phyloP scores from a whole-genome alignment of 2,888 invertebrate genomes.

The Drosophila glabriapex region DNA sequence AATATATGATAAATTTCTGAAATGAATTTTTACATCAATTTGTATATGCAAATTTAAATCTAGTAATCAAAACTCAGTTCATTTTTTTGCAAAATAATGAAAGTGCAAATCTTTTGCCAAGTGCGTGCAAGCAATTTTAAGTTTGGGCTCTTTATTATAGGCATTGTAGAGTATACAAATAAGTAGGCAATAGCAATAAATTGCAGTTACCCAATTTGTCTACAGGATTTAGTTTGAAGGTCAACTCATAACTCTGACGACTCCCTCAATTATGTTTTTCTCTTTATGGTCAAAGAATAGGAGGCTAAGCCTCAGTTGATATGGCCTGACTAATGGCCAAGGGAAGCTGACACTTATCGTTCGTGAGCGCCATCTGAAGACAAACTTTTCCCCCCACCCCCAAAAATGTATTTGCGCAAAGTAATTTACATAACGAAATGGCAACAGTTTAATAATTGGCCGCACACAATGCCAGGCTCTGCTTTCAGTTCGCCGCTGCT shows the following conservation, averaged over 20 bases:
- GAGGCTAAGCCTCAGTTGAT: conserved; percentile 1
- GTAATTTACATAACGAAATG: conserved; percentile 59
- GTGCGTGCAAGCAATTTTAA: background rate
- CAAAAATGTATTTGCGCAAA: conserved; percentile 12
- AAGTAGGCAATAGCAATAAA: conserved; percentile 24
- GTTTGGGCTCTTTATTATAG: background rate
- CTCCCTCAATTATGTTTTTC: conserved; percentile 59
- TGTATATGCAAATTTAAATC: background rate
- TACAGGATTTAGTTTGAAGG: conserved; percentile 24
- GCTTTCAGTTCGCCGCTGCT: background rate
- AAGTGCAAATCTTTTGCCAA: background rate
- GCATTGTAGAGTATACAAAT: background rate
- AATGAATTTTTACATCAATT: background rate
- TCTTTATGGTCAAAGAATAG: conserved; percentile 27
- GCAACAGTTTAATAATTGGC: conserved; percentile 69
- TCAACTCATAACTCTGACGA: conserved; percentile 45
- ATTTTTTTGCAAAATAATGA: background rate
- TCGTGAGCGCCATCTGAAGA: conserved; percentile 8
- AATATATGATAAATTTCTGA: background rate
- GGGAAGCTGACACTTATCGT: conserved; percentile 41
- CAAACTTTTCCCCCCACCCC: conserved; percentile 2
- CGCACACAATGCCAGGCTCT: conserved; percentile 2
- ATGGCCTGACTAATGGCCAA: conserved; percentile 23
- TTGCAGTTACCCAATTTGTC: conserved; percentile 76
- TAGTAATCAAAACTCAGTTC: background rate